Evolutionary conservation across 2,113 vertebrate species (phyloP), one percentile per base, ranked within the genome.

Genomic region (Danio rerio): DNA sequence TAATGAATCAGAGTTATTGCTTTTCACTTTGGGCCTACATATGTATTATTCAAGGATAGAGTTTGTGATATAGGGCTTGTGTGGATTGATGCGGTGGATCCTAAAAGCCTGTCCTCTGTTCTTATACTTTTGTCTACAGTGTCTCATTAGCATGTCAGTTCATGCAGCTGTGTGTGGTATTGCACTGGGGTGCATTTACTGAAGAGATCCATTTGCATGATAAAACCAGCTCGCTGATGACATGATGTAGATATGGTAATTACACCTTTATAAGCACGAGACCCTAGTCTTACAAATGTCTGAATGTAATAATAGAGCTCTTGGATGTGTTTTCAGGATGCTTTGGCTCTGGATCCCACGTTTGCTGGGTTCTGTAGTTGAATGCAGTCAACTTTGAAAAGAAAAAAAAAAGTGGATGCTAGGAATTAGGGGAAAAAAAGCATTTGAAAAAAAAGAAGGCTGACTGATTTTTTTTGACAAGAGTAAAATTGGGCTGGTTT

Each of bases 151-250:
- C 80, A 85, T 82, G 85, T 63, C 70, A 86, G 85, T 77, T 77
- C 80, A 69, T 65, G 72, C 85, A 86, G 85, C 84, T 86, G 84
- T 63, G 75, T 78, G 72, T 68, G 69, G 70, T 58, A 81, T 78
- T 71, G 69, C 69, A 77, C 62, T 75, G 42, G 77, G 53, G 16
- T 81, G 76, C 78, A 82, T 77, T 81, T 66, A 68, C 61, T 75
- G 80, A 82, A 80, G 84, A 76, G 74, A 52, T 43, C 56, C 15
- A 86, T 86, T 86, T 83, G 63, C 78, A 83, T 81, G 72, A 86
- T 81, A 86, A 86, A 83, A 61, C 78, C 69, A 62, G 49, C 56
- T 66, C 61, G 45, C 65, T 68, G 72, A 72, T 86, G 72, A 81
- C 59, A 55, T 59, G 59, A 18, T 21, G 20, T 71, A 66, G 85